Evolutionary conservation across 1,140 invertebrate species (phyloP), one percentile per base, ranked within the genome.

Genomic region (Trachymyrmex cornetzi): DNA sequence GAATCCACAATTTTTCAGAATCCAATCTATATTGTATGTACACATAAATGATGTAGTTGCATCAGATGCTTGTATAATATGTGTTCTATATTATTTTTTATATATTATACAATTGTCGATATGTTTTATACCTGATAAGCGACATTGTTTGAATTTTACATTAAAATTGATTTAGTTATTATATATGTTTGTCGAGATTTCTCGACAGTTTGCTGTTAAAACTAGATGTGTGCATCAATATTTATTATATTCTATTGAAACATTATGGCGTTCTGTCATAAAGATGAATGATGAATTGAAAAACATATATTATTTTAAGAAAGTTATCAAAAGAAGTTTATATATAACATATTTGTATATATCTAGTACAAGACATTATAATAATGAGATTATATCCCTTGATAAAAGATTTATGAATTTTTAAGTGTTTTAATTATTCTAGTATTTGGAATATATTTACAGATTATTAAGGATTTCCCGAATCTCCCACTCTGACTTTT

Each of bases 151-250:
- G 55, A 72, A 77, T 77, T 59, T 61, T 24, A 12, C 0, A 61
- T 44, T 44, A 77, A 77, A 61, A 77, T 1, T 61, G n/a, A 61
- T 77, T 74, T 75, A 38, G 14, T 30, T 75, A 55, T 75, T 34
- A 34, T 34, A 30, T 57, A 7, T 22, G 53, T 61, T 38, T 16
- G 16, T 44, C 3, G 6, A 19, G 2, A 19, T 77, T 38, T 38
- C 0, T 77, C 4, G 16, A 61, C 1, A 66, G 66, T 79, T 48
- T n/a, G 14, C 16, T 77, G 0, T 27, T 50, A 19, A 53, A 66
- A 66, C 2, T 16, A 50, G 16, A 27, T 7, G n/a, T n/a, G n/a
- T n/a, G n/a, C 9, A 74, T 74, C 34, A n/a, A 14, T 64, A 63
- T 79, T 64, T 79, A 30, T 66, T 79, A 48, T n/a, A 9, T 30